phyloP scores from a whole-genome alignment of 2,113 vertebrate species.

The Silurus meridionalis region DNA sequence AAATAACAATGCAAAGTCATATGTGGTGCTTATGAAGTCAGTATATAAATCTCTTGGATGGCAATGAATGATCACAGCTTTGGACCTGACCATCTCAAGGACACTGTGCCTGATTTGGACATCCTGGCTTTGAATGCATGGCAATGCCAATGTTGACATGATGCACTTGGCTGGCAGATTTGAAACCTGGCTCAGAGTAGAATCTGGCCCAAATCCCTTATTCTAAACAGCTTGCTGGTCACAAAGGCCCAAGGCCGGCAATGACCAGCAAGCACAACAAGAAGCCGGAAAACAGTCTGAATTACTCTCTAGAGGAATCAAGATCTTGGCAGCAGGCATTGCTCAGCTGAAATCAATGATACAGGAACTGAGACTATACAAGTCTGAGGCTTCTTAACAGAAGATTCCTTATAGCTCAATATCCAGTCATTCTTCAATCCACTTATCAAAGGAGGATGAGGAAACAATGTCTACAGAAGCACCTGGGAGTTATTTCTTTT shows the following conservation, averaged over 20 bases:
- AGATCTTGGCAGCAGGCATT: constrained; percentile 11
- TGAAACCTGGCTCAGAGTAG: constrained; percentile 22
- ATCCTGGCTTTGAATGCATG: background rate
- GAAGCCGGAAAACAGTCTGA: constrained; percentile 23
- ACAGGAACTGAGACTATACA: background rate
- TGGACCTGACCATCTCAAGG: constrained; percentile 18
- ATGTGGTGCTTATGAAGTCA: background rate
- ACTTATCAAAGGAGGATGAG: background rate
- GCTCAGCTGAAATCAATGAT: constrained; percentile 23
- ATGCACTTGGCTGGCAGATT: constrained; percentile 31
- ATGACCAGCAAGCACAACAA: constrained; percentile 32
- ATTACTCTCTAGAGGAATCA: constrained; percentile 14
- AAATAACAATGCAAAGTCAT: background rate
- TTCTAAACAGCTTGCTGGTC: constrained; percentile 30
- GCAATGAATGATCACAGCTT: background rate
- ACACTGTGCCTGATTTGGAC: constrained; percentile 9
- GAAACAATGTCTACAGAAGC: background rate
- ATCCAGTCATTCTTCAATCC: background rate
- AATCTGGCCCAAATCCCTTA: constrained; percentile 24
- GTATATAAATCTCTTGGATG: background rate
- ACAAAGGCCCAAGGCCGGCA: constrained; percentile 12
- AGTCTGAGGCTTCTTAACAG: constrained; percentile 9
- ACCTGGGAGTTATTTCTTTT: background rate
- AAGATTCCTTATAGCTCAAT: background rate
- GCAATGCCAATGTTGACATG: constrained; percentile 25